Evolutionary conservation across 2,888 invertebrate species (phyloP).

Genomic region (Cyrtodaria siliqua): DNA sequence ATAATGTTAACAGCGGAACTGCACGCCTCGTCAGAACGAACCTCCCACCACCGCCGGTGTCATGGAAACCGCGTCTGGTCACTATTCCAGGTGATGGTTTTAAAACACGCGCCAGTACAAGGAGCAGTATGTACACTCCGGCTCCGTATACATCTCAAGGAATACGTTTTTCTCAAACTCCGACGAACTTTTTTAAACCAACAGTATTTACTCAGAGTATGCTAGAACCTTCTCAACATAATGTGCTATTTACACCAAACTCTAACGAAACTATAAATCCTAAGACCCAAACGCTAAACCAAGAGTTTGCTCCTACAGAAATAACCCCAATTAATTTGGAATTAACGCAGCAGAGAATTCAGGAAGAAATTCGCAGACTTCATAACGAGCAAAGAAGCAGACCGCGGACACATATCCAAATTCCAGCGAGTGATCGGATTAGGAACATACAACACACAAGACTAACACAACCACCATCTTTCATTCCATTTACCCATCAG

Average conservation of each 20-base stretch:
- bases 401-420: too few species aligned
- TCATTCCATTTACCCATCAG: too few species aligned
- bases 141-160: background rate
- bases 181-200: background rate
- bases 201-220: background rate
- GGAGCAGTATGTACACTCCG: constrained; percentile 1
- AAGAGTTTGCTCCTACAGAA: too few species aligned
- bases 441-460: too few species aligned
- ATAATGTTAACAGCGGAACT: constrained; percentile 22
- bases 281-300: too few species aligned
- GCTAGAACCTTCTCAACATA: background rate
- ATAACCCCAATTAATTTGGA: too few species aligned
- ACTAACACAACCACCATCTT: too few species aligned
- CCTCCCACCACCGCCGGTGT: constrained; percentile 24
- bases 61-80: constrained; percentile 15
- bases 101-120: constrained; percentile 4
- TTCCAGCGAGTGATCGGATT: too few species aligned
- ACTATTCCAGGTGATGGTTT: constrained; percentile 1
- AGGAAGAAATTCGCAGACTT: too few species aligned
- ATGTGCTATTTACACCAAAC: background rate
- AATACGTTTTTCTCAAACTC: background rate
- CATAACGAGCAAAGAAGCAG: too few species aligned
- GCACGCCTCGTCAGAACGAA: constrained; percentile 14
- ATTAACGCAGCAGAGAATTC: too few species aligned
- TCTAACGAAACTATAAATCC: background rate